Percentiles rank a stretch among this genome's conserved stretches.
Evolutionary conservation across 1,140 invertebrate species (phyloP).

Genomic region (Conus ventricosus): DNA sequence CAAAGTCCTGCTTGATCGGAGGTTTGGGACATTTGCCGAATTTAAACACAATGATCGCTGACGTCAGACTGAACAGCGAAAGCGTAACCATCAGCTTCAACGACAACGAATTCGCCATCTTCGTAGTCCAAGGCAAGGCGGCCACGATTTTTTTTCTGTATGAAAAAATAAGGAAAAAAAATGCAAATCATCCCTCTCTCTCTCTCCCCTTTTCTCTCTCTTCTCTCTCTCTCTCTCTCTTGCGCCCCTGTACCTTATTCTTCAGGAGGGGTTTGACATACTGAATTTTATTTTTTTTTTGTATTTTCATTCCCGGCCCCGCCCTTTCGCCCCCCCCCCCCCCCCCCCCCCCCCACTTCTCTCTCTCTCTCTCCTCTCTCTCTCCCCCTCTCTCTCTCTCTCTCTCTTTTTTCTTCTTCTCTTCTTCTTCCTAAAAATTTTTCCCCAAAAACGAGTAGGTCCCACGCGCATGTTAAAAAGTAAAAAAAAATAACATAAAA

Average conservation of each 20-base stretch:
- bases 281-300: no score
- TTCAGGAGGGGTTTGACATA: background rate
- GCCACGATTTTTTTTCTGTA: background rate
- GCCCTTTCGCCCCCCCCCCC: no score
- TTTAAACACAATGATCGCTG: background rate
- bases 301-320: no score
- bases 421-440: no score
- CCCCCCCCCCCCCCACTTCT: no score
- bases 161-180: no score
- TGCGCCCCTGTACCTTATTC: background rate
- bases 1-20: conserved; percentile 9
- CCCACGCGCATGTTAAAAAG: no score
- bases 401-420: no score
- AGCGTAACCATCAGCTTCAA: background rate
- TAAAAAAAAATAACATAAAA: no score
- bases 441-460: no score
- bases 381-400: no score
- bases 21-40: conserved; percentile 8
- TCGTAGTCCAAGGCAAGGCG: background rate
- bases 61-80: background rate
- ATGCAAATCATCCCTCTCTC: background rate
- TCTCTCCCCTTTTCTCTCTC: background rate
- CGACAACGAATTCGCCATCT: background rate
- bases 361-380: no score
- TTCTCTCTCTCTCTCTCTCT: conserved; percentile 7